Evolutionary conservation across 1,140 invertebrate species (phyloP).

Genomic region (Conopomorpha cramerella): DNA sequence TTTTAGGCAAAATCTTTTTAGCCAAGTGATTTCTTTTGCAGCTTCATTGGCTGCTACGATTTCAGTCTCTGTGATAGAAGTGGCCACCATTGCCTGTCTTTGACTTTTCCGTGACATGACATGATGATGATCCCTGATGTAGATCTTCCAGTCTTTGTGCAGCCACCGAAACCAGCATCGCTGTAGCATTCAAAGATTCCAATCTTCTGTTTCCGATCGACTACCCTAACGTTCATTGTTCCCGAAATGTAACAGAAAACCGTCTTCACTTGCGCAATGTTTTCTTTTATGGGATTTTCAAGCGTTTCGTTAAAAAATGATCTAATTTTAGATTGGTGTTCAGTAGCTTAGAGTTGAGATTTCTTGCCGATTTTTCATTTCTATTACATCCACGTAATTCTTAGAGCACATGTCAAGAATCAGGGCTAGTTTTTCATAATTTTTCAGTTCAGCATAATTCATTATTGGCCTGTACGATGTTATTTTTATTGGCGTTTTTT

Average conservation of each 20-base stretch:
- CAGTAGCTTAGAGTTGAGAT: too few species aligned
- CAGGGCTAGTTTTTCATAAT: too few species aligned
- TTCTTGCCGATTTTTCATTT: too few species aligned
- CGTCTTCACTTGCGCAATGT: conserved; percentile 18
- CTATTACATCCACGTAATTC: too few species aligned
- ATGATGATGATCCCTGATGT: conserved; percentile 18
- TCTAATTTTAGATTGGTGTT: too few species aligned
- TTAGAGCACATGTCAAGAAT: too few species aligned
- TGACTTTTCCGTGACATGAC: conserved; percentile 29
- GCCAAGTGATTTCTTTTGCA: conserved; percentile 34
- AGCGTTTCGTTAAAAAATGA: conserved; percentile 22
- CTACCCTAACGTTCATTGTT: background rate
- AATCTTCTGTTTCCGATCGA: background rate
- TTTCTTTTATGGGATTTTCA: conserved; percentile 26
- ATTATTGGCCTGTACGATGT: too few species aligned
- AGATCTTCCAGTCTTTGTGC: conserved; percentile 19
- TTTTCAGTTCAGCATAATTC: too few species aligned
- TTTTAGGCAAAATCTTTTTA: too few species aligned
- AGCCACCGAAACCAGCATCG: conserved; percentile 29
- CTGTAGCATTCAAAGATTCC: conserved; percentile 20
- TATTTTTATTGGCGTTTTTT: too few species aligned
- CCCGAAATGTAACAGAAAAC: conserved; percentile 2
- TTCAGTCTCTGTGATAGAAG: conserved; percentile 50
- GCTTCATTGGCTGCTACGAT: conserved; percentile 40
- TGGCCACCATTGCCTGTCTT: conserved; percentile 22